Evolutionary conservation across 1,140 invertebrate genomes (phyloP).

Genomic region (Caenorhabditis remanei): DNA sequence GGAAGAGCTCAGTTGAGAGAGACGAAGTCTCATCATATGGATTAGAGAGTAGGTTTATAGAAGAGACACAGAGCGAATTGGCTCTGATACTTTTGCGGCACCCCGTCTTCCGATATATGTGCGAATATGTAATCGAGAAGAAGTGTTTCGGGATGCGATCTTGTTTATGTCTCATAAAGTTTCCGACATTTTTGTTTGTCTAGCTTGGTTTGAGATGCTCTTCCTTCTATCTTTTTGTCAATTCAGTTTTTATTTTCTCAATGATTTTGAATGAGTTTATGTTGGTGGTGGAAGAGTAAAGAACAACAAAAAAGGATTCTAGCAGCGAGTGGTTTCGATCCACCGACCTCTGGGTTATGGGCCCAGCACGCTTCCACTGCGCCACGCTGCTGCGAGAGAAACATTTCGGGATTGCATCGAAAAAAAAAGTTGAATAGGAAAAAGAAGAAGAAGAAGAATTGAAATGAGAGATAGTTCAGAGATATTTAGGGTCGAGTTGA

Average conservation of each 20-base stretch:
- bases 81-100: slow-evolving; percentile 49
- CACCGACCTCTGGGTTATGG: slow-evolving; percentile 96
- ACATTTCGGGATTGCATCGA: background rate
- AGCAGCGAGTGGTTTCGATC: slow-evolving; percentile 95
- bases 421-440: background rate
- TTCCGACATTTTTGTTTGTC: slow-evolving; percentile 40
- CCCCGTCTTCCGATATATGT: slow-evolving; percentile 53
- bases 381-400: slow-evolving; percentile 88
- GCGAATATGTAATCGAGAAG: slow-evolving; percentile 55
- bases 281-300: background rate
- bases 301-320: slow-evolving; percentile 72
- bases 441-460: background rate
- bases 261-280: background rate
- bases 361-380: slow-evolving; percentile 97
- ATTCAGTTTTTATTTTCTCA: background rate
- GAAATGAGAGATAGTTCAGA: background rate
- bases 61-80: background rate
- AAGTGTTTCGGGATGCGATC: slow-evolving; percentile 53
- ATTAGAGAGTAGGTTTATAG: background rate
- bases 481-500: too few species aligned
- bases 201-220: slow-evolving; percentile 7
- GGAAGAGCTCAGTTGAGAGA: slow-evolving; percentile 19
- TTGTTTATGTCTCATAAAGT: slow-evolving; percentile 47
- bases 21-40: slow-evolving; percentile 35
- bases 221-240: slow-evolving; percentile 10